Evolutionary conservation across 2,888 invertebrate genomes (phyloP), one percentile per base, ranked within the genome.

Genomic region (Artemia sp.): DNA sequence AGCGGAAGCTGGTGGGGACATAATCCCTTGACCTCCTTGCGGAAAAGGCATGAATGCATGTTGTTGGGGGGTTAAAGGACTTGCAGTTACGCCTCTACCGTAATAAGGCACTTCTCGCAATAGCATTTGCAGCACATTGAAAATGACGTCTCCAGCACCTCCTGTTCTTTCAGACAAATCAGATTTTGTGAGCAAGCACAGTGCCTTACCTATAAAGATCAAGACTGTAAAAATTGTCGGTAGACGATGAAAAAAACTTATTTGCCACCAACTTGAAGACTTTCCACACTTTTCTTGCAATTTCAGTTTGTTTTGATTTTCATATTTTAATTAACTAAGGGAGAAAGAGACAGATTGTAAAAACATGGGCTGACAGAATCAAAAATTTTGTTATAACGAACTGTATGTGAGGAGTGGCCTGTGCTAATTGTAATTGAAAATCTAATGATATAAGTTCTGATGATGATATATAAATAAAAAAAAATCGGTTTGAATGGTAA

Each of bases 131-230:
- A 95, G 83, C 52, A 92, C 91, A 80, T 95, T 95, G 82, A 92
- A 92, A 72, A 95, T 81, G 24, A 95, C 89, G 78, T 95, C 95
- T 4, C 95, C 95, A 52, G 92, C 91, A 24, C 91, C 89, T 0
- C 94, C 93, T 74, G 92, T 91, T 71, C 95, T 83, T 77, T 93
- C 92, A 51, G 89, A 89, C 74, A 95, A 84, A 79, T 95, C 94
- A 14, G 85, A 86, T 78, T 93, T 88, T 67, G 90, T 93, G 73
- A 95, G 81, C 68, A 95, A 83, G 78, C 92, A 92, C 75, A 95
- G 81, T 2, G 94, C 95, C 81, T 95, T 95, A 72, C 89, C 88
- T 89, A 80, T 6, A 74, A 74, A 67, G 71, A 53, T 51, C 51
- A 71, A 24, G 58, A 68, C 51, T 11, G 58, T 12, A 8, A 67